Conservation (phyloP, 2,113 vertebrate genomes). For the Passer montanus region DNA sequence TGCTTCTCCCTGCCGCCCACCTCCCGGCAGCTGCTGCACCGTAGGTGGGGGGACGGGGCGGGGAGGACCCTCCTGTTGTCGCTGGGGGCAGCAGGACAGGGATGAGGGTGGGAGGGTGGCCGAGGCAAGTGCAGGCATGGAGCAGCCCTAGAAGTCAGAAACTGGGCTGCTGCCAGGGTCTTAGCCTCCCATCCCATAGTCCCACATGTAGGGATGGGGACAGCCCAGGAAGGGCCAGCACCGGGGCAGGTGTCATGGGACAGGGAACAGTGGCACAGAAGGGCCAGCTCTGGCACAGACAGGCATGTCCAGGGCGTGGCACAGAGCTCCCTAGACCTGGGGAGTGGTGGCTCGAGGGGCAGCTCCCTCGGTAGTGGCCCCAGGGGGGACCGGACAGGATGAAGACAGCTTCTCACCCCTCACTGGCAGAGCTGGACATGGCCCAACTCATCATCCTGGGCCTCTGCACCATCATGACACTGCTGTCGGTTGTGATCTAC, state of each 20-base stretch:
- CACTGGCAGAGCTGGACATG: conserved; percentile 50
- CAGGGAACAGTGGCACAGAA: not conserved
- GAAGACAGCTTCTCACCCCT: not conserved
- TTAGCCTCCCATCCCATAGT: not conserved
- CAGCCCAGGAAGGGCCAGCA: not conserved
- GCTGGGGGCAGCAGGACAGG: not conserved
- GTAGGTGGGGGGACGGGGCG: conserved; percentile 42
- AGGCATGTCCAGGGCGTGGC: fast-evolving
- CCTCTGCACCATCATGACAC: conserved; percentile 60
- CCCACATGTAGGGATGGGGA: not conserved
- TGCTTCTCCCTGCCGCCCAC: conserved; percentile 74
- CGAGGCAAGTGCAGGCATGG: not conserved
- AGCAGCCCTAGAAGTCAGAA: not conserved
- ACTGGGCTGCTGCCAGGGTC: not conserved
- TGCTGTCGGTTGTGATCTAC: conserved; percentile 64
- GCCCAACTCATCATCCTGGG: conserved; percentile 55
- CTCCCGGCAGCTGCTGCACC: conserved; percentile 65
- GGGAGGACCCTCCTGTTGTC: not conserved
- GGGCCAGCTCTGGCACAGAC: not conserved
- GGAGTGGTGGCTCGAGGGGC: not conserved
- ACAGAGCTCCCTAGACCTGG: not conserved
- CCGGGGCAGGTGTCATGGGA: not conserved
- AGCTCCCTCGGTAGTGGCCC: not conserved
- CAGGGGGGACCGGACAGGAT: fast-evolving
- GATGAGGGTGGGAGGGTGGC: not conserved